Conservation (phyloP, 2,888 invertebrate genomes). For the Athalia cordata region DNA sequence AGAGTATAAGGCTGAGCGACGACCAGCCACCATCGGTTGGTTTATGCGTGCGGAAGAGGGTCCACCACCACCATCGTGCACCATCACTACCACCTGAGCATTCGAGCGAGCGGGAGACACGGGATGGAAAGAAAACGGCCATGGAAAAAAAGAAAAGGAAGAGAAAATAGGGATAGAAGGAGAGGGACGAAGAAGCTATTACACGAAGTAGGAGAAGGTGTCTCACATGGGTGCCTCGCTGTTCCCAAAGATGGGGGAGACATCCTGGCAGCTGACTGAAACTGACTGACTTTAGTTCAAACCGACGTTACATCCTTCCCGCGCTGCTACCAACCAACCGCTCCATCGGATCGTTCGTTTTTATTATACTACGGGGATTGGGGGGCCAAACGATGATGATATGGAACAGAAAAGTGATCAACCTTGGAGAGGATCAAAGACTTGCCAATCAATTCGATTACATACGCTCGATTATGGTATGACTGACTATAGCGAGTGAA, state of each 20-base stretch:
- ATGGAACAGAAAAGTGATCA: conserved; percentile 6
- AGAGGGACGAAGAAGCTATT: conserved; percentile 32
- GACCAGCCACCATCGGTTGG: conserved; percentile 45
- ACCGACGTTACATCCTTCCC: conserved; percentile 73
- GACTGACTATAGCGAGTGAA: no score
- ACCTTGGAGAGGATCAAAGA: conserved; percentile 34
- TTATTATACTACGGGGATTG: background rate
- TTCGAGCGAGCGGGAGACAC: conserved; percentile 41
- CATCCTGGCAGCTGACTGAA: conserved; percentile 74
- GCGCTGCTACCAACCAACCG: conserved; percentile 46
- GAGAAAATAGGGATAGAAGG: conserved; percentile 43
- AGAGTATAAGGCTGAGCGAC: conserved; percentile 45
- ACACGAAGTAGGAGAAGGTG: conserved; percentile 67
- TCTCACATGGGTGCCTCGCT: conserved; percentile 72
- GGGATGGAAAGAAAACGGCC: conserved; percentile 58
- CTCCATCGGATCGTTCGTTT: conserved; percentile 5
- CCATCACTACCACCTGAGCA: conserved; percentile 50
- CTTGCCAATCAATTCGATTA: conserved; percentile 17
- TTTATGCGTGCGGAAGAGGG: conserved; percentile 56
- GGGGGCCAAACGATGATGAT: background rate
- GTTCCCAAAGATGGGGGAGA: conserved; percentile 72
- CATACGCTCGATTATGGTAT: background rate
- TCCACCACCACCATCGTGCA: conserved; percentile 61
- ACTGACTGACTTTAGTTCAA: conserved; percentile 71
- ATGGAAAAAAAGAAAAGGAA: conserved; percentile 45